Percentiles rank a stretch among this genome's conserved stretches.
phyloP scores from a whole-genome alignment of 2,888 invertebrate species.

The Agriopis leucophaearia region DNA sequence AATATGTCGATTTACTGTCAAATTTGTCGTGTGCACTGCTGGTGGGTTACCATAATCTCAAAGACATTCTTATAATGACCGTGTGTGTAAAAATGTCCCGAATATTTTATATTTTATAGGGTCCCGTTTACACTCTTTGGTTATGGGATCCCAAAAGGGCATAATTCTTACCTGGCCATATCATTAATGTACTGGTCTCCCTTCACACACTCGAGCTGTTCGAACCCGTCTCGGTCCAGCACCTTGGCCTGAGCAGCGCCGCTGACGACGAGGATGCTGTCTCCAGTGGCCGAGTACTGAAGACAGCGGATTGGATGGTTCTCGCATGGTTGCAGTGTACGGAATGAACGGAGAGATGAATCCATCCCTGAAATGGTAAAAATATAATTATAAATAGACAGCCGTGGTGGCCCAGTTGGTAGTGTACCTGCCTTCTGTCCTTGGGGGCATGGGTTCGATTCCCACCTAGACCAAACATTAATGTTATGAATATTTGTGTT shows the following conservation, averaged over 20 bases:
- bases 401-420: too few relatives aligned
- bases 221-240: slow-evolving; percentile 97
- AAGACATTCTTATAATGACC: too few relatives aligned
- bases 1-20: too few relatives aligned
- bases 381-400: neutral
- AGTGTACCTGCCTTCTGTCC: too few relatives aligned
- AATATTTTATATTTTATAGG: too few relatives aligned
- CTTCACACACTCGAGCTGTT: slow-evolving; percentile 96
- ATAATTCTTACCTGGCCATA: slow-evolving; percentile 88
- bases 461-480: too few relatives aligned
- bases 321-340: slow-evolving; percentile 97
- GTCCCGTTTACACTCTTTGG: too few relatives aligned
- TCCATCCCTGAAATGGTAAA: slow-evolving; percentile 92
- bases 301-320: slow-evolving; percentile 96
- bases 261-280: slow-evolving; percentile 96
- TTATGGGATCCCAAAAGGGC: neutral
- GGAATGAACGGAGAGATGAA: slow-evolving; percentile 94
- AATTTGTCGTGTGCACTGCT: too few relatives aligned
- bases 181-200: slow-evolving; percentile 98
- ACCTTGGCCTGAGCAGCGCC: slow-evolving; percentile 98
- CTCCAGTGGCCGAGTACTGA: slow-evolving; percentile 97
- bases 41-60: too few relatives aligned
- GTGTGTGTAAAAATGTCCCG: too few relatives aligned
- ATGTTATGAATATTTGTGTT: too few relatives aligned
- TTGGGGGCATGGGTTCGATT: too few relatives aligned